phyloP scores from a whole-genome alignment of 1,140 invertebrate species.

The Pissodes strobi region DNA sequence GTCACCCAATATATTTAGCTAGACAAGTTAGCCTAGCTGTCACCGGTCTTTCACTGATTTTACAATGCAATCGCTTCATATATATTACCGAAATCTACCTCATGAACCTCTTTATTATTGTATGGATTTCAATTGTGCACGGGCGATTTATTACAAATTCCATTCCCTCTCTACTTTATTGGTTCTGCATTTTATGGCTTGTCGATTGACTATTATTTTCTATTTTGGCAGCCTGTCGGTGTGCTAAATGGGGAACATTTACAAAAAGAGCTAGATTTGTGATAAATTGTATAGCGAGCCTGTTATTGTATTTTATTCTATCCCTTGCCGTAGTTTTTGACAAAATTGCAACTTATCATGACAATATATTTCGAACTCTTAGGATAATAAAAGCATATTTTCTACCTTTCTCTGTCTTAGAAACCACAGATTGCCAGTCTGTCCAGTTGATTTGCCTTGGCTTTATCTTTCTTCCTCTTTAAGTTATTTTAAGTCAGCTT shows the following conservation, averaged over 20 bases:
- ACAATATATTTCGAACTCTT: too few species aligned
- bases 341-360: too few species aligned
- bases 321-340: conserved; percentile 76
- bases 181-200: conserved; percentile 91
- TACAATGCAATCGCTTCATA: conserved; percentile 92
- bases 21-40: too few species aligned
- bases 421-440: too few species aligned
- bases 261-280: conserved; percentile 78
- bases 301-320: conserved; percentile 83
- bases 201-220: conserved; percentile 91
- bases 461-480: too few species aligned
- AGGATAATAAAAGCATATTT: too few species aligned
- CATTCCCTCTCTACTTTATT: conserved; percentile 82
- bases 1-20: too few species aligned
- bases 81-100: conserved; percentile 77
- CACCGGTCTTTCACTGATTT: conserved; percentile 90
- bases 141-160: conserved; percentile 81
- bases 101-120: conserved; percentile 58
- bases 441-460: too few species aligned
- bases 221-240: conserved; percentile 91
- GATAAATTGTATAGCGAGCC: conserved; percentile 78
- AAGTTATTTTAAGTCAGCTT: too few species aligned
- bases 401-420: too few species aligned
- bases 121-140: conserved; percentile 71
- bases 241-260: conserved; percentile 74